phyloP scores from a whole-genome alignment of 1,140 invertebrate genomes.

The Bombus impatiens region DNA sequence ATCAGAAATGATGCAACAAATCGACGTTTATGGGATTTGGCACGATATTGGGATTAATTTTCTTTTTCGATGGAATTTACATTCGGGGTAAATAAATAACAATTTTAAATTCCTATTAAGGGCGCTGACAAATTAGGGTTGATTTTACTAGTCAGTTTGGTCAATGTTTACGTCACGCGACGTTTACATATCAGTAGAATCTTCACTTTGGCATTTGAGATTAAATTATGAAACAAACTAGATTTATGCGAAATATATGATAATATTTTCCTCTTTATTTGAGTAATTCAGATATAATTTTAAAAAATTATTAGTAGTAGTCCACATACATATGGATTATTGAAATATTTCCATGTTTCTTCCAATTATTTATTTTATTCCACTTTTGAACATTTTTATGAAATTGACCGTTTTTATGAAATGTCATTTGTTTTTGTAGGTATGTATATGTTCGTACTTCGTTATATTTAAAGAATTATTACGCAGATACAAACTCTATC shows the following conservation, averaged over 20 bases:
- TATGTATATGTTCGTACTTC: background rate
- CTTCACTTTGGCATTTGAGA: background rate
- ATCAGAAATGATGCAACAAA: background rate
- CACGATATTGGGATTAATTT: background rate
- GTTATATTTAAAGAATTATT: too few species aligned
- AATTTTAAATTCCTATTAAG: background rate
- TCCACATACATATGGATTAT: too few species aligned
- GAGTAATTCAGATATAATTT: background rate
- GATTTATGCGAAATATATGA: background rate
- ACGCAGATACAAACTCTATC: too few species aligned
- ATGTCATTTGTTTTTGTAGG: background rate
- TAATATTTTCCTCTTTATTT: background rate
- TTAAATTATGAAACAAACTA: background rate
- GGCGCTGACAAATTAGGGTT: background rate
- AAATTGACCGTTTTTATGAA: too few species aligned
- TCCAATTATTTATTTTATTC: background rate
- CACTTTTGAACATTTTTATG: too few species aligned
- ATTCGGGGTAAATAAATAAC: background rate
- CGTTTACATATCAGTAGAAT: background rate
- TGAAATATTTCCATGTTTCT: background rate
- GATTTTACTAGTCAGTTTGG: background rate
- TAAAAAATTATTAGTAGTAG: background rate
- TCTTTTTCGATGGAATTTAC: background rate
- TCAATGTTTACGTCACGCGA: too few species aligned
- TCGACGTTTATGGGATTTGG: background rate